These are phyloP conservation scores for Erinaceus europaeus DNA, from an alignment of 2,113 vertebrate genomes.

Conservation along the genomic window DNA sequence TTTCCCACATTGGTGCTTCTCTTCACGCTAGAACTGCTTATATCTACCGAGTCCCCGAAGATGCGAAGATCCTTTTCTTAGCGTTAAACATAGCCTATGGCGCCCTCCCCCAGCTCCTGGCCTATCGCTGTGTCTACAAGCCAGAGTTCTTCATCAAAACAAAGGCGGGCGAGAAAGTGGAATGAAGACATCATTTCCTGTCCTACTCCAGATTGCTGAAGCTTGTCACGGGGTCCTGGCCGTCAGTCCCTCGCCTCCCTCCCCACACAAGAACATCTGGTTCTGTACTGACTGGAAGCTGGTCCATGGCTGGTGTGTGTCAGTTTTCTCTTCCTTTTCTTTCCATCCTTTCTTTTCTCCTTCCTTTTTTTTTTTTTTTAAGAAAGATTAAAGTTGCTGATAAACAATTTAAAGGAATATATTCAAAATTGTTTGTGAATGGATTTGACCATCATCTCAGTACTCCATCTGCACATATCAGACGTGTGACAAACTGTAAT, in stretches of 20 bases:
- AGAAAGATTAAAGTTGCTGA: no score
- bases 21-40: constrained; percentile 96
- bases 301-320: no score
- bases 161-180: constrained; percentile 79
- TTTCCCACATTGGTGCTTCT: constrained; percentile 94
- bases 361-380: no score
- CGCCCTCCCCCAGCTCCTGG: constrained; percentile 91
- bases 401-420: constrained; percentile 52
- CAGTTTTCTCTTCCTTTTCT: no score
- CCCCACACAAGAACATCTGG: no score
- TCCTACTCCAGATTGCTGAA: background rate
- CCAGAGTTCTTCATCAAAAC: constrained; percentile 90
- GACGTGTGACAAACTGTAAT: constrained; percentile 2
- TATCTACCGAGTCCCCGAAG: constrained; percentile 91
- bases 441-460: constrained; percentile 22
- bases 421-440: constrained; percentile 40
- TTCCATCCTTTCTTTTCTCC: no score
- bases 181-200: constrained; percentile 67
- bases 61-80: constrained; percentile 87
- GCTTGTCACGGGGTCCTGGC: no score
- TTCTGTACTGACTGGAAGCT: no score
- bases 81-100: constrained; percentile 88
- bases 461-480: constrained; percentile 34
- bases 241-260: no score
- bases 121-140: constrained; percentile 89